Evolutionary conservation across 2,797 vertebrate species (phyloP).

Genomic region (Acrocephalus scirpaceus): DNA sequence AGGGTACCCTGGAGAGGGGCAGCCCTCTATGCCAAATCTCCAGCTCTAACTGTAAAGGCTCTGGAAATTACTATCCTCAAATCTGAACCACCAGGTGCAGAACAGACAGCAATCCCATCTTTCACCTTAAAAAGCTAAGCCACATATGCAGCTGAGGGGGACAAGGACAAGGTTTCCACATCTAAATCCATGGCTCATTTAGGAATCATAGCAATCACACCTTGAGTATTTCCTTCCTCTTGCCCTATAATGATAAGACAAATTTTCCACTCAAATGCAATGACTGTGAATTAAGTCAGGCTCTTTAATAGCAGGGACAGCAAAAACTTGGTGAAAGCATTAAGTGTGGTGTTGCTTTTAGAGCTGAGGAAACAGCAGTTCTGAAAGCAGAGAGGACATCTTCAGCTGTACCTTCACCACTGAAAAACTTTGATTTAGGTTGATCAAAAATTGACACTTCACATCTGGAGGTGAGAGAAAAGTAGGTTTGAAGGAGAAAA

Average conservation of each 20-base stretch:
- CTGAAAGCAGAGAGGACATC: not conserved
- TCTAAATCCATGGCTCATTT: not conserved
- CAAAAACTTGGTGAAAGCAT: not conserved
- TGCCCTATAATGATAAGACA: not conserved
- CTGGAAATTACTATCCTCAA: not conserved
- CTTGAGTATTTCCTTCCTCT: not conserved
- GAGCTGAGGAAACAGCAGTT: not conserved
- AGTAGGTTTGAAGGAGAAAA: not conserved
- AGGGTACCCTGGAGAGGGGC: not conserved
- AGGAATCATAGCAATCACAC: not conserved
- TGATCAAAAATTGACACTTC: constrained; percentile 80
- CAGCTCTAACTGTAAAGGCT: not conserved
- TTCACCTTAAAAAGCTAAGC: not conserved
- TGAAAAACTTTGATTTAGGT: constrained; percentile 77
- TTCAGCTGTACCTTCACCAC: not conserved
- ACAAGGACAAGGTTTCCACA: not conserved
- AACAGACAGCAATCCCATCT: not conserved
- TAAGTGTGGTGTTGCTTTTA: not conserved
- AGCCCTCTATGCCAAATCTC: not conserved
- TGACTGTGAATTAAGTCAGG: not conserved
- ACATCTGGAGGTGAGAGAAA: constrained; percentile 47
- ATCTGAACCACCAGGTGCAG: not conserved
- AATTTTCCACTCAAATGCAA: not conserved
- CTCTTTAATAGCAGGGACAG: not conserved
- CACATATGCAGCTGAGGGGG: not conserved